phyloP scores from a whole-genome alignment of 2,888 invertebrate species.

The Euplagia quadripunctaria region DNA sequence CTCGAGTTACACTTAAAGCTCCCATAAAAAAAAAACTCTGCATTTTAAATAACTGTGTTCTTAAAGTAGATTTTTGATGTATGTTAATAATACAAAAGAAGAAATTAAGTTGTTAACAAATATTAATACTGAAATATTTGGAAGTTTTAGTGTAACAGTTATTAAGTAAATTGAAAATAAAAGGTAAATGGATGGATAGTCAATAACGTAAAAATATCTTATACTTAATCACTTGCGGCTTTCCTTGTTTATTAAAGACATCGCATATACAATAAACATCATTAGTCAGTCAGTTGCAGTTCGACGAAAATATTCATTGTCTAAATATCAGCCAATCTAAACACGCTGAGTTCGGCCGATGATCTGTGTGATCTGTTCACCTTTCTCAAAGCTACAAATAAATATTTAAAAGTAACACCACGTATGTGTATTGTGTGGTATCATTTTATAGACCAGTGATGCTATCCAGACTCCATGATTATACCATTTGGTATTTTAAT shows the following conservation, averaged over 20 bases:
- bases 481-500: conserved; percentile 68
- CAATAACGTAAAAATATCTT: too few species aligned
- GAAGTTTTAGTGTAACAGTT: too few species aligned
- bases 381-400: conserved; percentile 53
- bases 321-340: conserved; percentile 39
- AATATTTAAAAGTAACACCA: conserved; percentile 53
- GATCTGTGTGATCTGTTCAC: conserved; percentile 50
- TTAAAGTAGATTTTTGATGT: background rate
- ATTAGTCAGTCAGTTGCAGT: conserved; percentile 1
- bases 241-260: background rate
- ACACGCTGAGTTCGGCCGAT: conserved; percentile 36
- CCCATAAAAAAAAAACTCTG: conserved; percentile 37
- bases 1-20: conserved; percentile 22
- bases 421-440: conserved; percentile 57
- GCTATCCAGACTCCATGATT: conserved; percentile 65
- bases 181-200: too few species aligned
- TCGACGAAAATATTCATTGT: conserved; percentile 43
- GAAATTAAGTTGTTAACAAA: background rate
- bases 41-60: background rate
- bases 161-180: too few species aligned
- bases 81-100: background rate
- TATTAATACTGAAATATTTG: too few species aligned
- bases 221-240: background rate
- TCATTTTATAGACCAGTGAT: conserved; percentile 59
- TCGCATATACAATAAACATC: conserved; percentile 5